Percentiles rank a stretch among this genome's conserved stretches.
Evolutionary conservation across 2,888 invertebrate genomes (phyloP).

Genomic region (Melinaea marsaeus): DNA sequence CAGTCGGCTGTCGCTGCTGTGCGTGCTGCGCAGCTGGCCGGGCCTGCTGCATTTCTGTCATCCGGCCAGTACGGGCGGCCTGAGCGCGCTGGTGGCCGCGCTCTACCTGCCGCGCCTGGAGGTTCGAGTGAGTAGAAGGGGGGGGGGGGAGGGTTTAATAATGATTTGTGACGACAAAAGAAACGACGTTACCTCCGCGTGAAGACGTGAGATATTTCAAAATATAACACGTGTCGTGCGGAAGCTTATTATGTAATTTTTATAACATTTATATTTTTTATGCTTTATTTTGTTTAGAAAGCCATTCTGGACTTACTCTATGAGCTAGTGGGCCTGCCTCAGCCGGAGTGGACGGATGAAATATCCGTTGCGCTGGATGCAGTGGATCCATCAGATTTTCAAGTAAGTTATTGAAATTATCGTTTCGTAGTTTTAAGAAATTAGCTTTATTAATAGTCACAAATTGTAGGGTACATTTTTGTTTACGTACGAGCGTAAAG

Average conservation of each 20-base stretch:
- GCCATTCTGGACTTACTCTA: constrained; percentile 94
- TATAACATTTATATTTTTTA: too few relatives aligned
- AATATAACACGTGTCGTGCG: too few relatives aligned
- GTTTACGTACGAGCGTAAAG: too few relatives aligned
- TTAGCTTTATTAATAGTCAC: too few relatives aligned
- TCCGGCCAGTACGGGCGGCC: constrained; percentile 84
- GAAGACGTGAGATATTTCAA: too few relatives aligned
- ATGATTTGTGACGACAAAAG: too few relatives aligned
- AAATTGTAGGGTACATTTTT: too few relatives aligned
- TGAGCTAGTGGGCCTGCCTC: constrained; percentile 90
- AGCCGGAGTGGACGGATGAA: constrained; percentile 96
- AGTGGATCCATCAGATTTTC: constrained; percentile 90
- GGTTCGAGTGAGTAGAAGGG: constrained; percentile 89
- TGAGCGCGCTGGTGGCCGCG: constrained; percentile 86
- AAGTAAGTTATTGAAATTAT: constrained; percentile 48
- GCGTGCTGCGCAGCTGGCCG: constrained; percentile 93
- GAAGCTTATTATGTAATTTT: too few relatives aligned
- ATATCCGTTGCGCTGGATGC: constrained; percentile 92
- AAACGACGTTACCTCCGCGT: too few relatives aligned
- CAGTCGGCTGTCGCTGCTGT: constrained; percentile 89
- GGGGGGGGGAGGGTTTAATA: neutral
- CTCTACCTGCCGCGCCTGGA: constrained; percentile 92
- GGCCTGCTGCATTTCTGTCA: constrained; percentile 93
- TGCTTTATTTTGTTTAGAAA: constrained; percentile 78
- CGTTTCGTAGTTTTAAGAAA: constrained; percentile 8